Conservation (phyloP, 2,113 vertebrate species). For the Sander lucioperca region DNA sequence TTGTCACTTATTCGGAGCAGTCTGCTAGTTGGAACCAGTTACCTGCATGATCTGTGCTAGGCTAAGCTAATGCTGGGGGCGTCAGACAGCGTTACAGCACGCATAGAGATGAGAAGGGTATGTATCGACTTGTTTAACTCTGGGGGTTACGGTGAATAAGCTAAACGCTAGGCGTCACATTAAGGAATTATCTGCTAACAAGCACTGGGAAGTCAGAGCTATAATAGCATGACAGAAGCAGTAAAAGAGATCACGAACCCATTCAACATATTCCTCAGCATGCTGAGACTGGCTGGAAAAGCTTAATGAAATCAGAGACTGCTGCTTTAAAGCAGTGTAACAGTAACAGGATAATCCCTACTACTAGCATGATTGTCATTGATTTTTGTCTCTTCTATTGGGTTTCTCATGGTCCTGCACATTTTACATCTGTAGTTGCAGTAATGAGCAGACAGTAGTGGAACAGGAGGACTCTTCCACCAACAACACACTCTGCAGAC, state of each 20-base stretch:
- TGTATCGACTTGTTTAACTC: no score
- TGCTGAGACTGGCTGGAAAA: conserved; percentile 22
- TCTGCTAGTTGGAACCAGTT: no score
- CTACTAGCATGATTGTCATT: conserved; percentile 4
- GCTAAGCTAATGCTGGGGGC: no score
- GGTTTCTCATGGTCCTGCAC: not conserved
- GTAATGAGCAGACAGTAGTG: not conserved
- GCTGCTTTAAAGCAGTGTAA: conserved; percentile 44
- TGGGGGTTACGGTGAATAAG: no score
- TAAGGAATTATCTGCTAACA: not conserved
- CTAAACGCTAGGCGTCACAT: not conserved
- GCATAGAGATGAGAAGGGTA: no score
- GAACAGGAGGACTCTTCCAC: not conserved
- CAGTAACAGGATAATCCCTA: conserved; percentile 56
- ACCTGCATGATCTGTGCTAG: no score
- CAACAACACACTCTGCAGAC: not conserved
- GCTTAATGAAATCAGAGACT: conserved; percentile 51
- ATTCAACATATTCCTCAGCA: conserved; percentile 21
- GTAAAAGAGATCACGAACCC: conserved; percentile 40
- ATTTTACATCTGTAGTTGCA: not conserved
- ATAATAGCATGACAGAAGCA: conserved; percentile 37
- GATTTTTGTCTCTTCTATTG: conserved; percentile 27
- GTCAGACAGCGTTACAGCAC: no score
- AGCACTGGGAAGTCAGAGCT: conserved; percentile 2
- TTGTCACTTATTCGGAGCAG: no score